Evolutionary conservation across 2,113 vertebrate genomes (phyloP), one percentile per base, ranked within the genome.

Genomic region (Chitala chitala): DNA sequence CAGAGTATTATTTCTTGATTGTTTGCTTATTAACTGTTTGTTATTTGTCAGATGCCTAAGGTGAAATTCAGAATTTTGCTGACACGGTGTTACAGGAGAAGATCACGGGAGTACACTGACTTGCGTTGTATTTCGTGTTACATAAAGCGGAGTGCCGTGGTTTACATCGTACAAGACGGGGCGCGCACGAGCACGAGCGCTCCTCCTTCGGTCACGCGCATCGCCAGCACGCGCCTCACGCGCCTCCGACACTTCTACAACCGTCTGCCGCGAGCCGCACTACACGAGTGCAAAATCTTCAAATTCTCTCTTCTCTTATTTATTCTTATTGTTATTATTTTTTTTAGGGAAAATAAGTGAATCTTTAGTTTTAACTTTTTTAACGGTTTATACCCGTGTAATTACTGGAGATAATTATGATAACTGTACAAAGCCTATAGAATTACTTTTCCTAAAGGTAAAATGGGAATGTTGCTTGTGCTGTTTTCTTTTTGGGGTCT

Each of bases 401-500:
- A 17, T 72, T 17, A 78, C 63, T 44, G 48, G 71, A 69, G 50
- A 78, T 56, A 73, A 69, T 38, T 29, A 31, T 78, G 53, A 72
- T 78, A 78, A 44, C 64, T 55, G 12, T 10, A 56, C 72, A 79
- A 79, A 83, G 80, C 64, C 42, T 82, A 86, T 85, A 83, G 82
- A 68, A 1, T 84, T 87, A 76, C 74, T 74, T 76, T 75, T 79
- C 80, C 36, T 85, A 79, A 82, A 65, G 70, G 68, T 36, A 85
- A 80, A 73, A 92, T 91, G 91, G 84, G 85, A 64, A 83, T 74
- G 70, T 54, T 66, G 63, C 77, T 79, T 56, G 80, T 77, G 20
- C 13, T 84, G 68, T 69, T 84, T 78, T 77, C 51, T 66, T 74
- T 90, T 36, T 10, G 89, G 58, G 79, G 73, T n/a, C 51, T 88